These are phyloP conservation scores for Cinclus mexicanus DNA, from an alignment of 2,113 vertebrate genomes.

Conservation along the genomic window DNA sequence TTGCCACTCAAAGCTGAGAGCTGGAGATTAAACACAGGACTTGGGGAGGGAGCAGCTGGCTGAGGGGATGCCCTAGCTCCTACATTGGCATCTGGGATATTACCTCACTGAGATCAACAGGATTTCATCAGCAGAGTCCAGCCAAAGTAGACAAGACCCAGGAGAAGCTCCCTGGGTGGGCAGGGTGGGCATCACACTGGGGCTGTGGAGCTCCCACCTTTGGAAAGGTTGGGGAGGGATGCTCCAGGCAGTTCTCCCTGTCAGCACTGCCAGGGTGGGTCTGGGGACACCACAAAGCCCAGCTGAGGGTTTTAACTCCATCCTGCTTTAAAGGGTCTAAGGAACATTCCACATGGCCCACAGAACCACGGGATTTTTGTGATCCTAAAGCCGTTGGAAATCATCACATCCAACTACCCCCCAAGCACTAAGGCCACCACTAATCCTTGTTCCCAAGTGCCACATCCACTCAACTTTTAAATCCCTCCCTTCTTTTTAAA, in stretches of 20 bases:
- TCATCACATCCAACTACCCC: neutral
- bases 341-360: rapidly evolving
- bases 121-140: neutral
- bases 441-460: neutral
- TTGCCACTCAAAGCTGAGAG: neutral
- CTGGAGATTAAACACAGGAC: neutral
- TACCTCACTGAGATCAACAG: neutral
- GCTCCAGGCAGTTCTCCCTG: neutral
- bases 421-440: no score
- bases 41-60: neutral
- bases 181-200: rapidly evolving
- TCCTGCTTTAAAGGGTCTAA: neutral
- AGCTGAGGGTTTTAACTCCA: neutral
- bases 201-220: neutral
- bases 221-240: neutral
- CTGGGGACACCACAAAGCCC: neutral
- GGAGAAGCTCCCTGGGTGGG: neutral
- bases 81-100: rapidly evolving
- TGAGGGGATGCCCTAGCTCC: neutral
- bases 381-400: no score
- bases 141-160: neutral
- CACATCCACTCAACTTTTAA: neutral
- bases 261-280: neutral
- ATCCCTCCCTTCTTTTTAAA: neutral
- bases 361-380: neutral